Percentiles rank a stretch among this genome's conserved stretches.
These are phyloP conservation scores for Chrysaora quinquecirrha DNA, from an alignment of 30 jellyfish, hydroid and myxozoan species.

Conservation along the genomic window DNA sequence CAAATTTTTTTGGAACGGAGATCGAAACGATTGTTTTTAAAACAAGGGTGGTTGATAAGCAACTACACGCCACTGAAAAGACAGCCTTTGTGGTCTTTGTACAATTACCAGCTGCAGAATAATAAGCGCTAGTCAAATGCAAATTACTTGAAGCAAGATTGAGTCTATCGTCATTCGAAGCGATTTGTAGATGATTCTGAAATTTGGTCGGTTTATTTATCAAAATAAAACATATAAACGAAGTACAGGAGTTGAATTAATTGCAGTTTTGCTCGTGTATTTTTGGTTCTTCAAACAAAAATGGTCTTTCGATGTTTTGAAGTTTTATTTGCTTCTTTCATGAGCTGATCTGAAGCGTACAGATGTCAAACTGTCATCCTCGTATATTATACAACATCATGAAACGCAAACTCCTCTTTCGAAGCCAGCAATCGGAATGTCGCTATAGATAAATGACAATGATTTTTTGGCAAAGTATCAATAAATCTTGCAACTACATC, in stretches of 20 bases:
- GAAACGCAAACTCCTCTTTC: too few species aligned
- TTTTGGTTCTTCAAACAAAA: too few species aligned
- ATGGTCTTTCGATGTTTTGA: too few species aligned
- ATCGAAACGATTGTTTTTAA: too few species aligned
- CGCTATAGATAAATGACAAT: not conserved
- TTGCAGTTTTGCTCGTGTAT: not conserved
- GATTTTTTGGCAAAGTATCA: not conserved
- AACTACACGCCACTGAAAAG: slow-evolving; percentile 41
- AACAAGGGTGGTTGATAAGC: too few species aligned
- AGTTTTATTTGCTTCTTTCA: too few species aligned
- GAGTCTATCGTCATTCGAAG: not conserved
- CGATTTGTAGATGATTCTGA: not conserved
- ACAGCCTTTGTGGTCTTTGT: slow-evolving; percentile 63
- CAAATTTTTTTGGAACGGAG: too few species aligned
- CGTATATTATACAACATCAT: too few species aligned
- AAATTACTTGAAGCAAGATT: slow-evolving; percentile 16
- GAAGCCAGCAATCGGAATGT: too few species aligned
- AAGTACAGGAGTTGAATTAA: not conserved
- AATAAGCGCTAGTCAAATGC: slow-evolving; percentile 61
- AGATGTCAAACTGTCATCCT: too few species aligned
- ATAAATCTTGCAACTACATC: not conserved
- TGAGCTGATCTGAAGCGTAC: too few species aligned
- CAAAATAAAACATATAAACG: not conserved
- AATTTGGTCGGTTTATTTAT: not conserved
- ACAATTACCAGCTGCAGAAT: slow-evolving; percentile 61